Conservation (phyloP, 2,113 vertebrate species). For the Canis aureus region DNA sequence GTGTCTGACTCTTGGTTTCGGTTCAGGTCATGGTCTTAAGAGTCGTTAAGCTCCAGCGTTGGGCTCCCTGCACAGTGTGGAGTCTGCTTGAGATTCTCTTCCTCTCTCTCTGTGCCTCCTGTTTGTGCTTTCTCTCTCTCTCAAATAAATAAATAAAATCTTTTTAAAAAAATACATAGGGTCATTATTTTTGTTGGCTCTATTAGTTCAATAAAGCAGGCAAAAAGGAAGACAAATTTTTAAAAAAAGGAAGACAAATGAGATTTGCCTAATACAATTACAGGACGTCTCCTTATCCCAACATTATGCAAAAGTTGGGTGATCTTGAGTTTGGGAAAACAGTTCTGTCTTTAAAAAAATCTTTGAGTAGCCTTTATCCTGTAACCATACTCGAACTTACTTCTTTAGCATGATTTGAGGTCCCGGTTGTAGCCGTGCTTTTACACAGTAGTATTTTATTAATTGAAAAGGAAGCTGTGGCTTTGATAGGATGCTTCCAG, state of each 20-base stretch:
- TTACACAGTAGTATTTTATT: conserved; percentile 62
- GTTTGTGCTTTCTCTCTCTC: not conserved
- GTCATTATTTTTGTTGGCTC: not conserved
- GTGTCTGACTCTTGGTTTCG: not conserved
- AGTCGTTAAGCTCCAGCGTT: not conserved
- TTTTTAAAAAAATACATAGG: not conserved
- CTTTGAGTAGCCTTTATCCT: not conserved
- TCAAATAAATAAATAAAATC: not conserved
- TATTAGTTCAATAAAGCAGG: conserved; percentile 56
- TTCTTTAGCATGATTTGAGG: conserved; percentile 51
- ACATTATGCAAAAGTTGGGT: not conserved
- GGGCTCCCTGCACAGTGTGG: not conserved
- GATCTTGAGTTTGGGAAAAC: not conserved
- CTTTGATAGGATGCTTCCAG: conserved; percentile 55
- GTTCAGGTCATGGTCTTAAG: not conserved
- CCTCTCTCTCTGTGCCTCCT: not conserved
- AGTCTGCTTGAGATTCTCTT: not conserved
- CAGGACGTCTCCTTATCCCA: not conserved
- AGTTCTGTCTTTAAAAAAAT: not conserved
- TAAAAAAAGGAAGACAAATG: not conserved
- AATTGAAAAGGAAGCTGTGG: conserved; percentile 66
- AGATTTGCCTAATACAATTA: not conserved
- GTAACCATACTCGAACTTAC: not conserved
- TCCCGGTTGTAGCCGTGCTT: conserved; percentile 55
- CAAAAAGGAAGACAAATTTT: not conserved